Evolutionary conservation across 2,888 invertebrate genomes (phyloP).

Genomic region (Diloba caeruleocephala): DNA sequence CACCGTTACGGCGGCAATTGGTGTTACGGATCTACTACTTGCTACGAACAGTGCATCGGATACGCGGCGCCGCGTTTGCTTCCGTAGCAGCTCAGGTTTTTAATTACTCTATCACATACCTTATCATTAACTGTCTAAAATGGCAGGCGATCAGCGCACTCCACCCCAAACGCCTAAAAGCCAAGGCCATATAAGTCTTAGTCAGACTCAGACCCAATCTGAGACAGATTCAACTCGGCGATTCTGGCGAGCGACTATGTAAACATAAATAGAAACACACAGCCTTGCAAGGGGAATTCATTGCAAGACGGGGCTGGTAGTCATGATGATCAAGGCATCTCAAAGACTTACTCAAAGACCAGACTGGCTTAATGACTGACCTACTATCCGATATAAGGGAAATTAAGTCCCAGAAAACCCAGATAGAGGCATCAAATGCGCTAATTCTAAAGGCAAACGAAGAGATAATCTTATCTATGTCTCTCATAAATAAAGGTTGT

Average conservation of each 20-base stretch:
- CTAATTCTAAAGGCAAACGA: constrained; percentile 4
- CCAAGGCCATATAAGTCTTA: not conserved
- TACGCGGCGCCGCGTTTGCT: no score
- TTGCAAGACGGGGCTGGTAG: not conserved
- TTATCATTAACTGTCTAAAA: not conserved
- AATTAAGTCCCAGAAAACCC: constrained; percentile 10
- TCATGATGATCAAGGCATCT: not conserved
- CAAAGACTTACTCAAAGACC: not conserved
- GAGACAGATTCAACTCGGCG: not conserved
- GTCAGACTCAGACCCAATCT: not conserved
- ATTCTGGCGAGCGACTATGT: not conserved
- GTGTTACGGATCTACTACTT: no score
- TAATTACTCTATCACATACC: no score
- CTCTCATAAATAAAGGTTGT: constrained; percentile 15
- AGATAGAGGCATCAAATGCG: constrained; percentile 3
- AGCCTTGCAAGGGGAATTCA: not conserved
- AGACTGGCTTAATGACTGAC: constrained; percentile 7
- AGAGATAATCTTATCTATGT: constrained; percentile 8
- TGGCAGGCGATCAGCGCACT: not conserved
- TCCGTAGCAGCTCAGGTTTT: no score
- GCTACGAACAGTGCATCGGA: no score
- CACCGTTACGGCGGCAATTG: no score
- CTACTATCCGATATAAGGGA: constrained; percentile 4
- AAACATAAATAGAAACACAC: not conserved
- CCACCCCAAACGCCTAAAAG: not conserved